Evolutionary conservation across 2,888 invertebrate species (phyloP).

Genomic region (Bombylius major): DNA sequence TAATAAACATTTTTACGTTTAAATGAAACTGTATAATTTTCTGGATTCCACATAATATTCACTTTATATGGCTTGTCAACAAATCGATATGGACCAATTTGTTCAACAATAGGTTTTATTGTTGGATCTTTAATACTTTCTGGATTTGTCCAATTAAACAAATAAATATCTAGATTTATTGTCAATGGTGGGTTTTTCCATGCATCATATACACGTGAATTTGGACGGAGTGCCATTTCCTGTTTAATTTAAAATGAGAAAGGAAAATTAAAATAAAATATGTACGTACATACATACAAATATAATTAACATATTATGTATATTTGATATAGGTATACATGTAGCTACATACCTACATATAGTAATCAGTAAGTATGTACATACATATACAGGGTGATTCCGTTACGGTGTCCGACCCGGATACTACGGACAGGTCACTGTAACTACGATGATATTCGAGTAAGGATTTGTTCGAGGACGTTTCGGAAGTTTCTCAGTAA

Average conservation of each 20-base stretch:
- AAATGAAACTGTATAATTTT: conserved; percentile 62
- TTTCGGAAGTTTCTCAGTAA: no score
- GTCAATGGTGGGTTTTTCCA: conserved; percentile 59
- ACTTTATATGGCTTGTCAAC: conserved; percentile 57
- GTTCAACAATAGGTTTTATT: conserved; percentile 42
- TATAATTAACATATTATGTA: no score
- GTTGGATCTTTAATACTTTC: conserved; percentile 42
- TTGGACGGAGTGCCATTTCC: conserved; percentile 51
- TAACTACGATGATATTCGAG: no score
- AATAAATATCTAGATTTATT: conserved; percentile 51
- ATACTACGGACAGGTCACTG: no score
- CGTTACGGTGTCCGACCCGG: no score
- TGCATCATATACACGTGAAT: conserved; percentile 47
- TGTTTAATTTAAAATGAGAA: conserved; percentile 24
- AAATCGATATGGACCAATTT: conserved; percentile 52
- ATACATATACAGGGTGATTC: no score
- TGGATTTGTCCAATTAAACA: conserved; percentile 74
- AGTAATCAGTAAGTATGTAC: no score
- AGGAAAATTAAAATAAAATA: background rate
- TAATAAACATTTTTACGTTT: conserved; percentile 52
- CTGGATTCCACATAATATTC: conserved; percentile 56
- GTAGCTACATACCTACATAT: no score
- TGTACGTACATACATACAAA: no score
- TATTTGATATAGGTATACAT: background rate
- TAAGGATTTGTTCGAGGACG: no score